Evolutionary conservation across 2,113 vertebrate genomes (phyloP), one percentile per base, ranked within the genome.

Genomic region (Sylvia atricapilla): DNA sequence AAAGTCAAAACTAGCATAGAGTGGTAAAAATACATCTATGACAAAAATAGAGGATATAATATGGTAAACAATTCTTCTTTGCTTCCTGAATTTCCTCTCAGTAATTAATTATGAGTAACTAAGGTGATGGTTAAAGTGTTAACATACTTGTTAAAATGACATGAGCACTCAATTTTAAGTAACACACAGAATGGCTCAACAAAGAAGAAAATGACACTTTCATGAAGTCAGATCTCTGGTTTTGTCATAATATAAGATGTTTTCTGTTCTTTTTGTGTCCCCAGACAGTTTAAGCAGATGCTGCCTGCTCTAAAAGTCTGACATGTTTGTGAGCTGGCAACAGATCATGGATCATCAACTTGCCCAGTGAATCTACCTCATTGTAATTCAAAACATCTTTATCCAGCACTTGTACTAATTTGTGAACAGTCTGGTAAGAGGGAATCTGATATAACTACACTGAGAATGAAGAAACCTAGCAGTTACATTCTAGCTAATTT

Each of bases 221-320:
- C 35, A 66, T 66, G 39, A 83, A 77, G 17, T 60, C 39, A 72
- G 30, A 85, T 70, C 41, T 93, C 41, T 55, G 30, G 0, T 73
- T 92, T 92, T 73, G 15, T 52, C 85, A 16, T 41, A 91, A 21
- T 25, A 7, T 55, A 67, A 56, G 59, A 69, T 24, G 8, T 47
- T 92, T 93, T 67, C 63, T 74, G 17, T 43, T 87, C 47, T 69
- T 91, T 87, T 66, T 82, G 62, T 56, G 59, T 74, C 43, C 55
- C 67, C 30, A 90, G 84, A 95, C 55, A 91, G 67, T 44, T 80
- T 13, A 95, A 69, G 72, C 81, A 95, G 94, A 91, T 93, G 93
- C 75, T 88, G 78, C 33, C 43, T 52, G 31, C 53, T 77, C 55
- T 77, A 80, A n/a, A 94, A 93, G 41, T 84, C 84, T 86, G 75